These are phyloP conservation scores for Eilema sororculum DNA, from an alignment of 2,888 invertebrate species.

Conservation along the genomic window DNA sequence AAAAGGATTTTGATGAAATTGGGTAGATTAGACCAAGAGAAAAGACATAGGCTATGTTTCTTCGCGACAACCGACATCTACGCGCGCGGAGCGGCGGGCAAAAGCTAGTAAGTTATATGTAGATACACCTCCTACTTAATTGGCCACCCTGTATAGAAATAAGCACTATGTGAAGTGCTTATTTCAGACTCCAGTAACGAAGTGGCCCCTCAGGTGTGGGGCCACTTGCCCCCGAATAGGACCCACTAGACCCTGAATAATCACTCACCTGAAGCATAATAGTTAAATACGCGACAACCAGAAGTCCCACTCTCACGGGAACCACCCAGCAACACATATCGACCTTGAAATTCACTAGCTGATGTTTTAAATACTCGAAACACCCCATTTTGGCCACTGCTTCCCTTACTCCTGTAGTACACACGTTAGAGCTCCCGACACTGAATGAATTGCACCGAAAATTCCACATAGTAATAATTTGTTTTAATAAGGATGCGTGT, in stretches of 20 bases:
- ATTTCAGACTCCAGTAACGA: too few relatives aligned
- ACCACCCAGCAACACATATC: constrained; percentile 69
- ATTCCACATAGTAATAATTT: constrained; percentile 48
- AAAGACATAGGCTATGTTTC: too few relatives aligned
- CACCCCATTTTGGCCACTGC: constrained; percentile 58
- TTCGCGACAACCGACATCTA: too few relatives aligned
- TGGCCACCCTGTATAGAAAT: too few relatives aligned
- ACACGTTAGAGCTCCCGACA: constrained; percentile 34
- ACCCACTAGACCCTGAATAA: not conserved
- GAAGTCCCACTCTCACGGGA: constrained; percentile 67
- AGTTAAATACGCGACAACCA: constrained; percentile 68
- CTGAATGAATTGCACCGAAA: constrained; percentile 41
- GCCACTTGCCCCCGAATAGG: not conserved
- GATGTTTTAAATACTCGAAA: constrained; percentile 59
- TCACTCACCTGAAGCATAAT: constrained; percentile 65
- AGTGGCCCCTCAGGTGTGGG: too few relatives aligned
- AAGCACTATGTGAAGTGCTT: too few relatives aligned
- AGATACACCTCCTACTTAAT: too few relatives aligned
- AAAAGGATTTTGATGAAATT: too few relatives aligned
- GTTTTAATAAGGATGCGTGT: constrained; percentile 72
- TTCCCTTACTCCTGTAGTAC: not conserved
- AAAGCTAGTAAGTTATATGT: too few relatives aligned
- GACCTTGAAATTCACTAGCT: constrained; percentile 65
- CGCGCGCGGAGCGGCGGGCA: too few relatives aligned
- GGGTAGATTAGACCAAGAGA: too few relatives aligned